These are phyloP conservation scores for Donacobius atricapilla DNA, from an alignment of 2,113 vertebrate genomes.

Conservation along the genomic window DNA sequence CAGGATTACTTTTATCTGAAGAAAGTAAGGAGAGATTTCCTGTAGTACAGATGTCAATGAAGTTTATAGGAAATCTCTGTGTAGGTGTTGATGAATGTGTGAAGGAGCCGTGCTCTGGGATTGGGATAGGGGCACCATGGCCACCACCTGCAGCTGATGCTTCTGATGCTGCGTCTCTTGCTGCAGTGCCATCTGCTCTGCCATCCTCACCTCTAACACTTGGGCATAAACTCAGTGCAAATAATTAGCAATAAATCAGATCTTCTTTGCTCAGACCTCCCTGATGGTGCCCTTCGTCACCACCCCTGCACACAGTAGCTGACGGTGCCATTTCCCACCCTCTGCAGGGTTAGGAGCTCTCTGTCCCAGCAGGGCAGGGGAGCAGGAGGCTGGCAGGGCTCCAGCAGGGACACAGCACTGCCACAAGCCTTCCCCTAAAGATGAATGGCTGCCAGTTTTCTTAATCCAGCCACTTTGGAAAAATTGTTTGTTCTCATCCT, in stretches of 20 bases:
- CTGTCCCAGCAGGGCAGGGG: neutral
- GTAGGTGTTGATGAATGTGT: neutral
- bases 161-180: neutral
- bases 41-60: neutral
- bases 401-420: slow-evolving; percentile 21
- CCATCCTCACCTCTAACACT: neutral
- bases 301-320: neutral
- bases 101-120: rapidly evolving
- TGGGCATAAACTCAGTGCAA: neutral
- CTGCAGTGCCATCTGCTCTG: neutral
- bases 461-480: slow-evolving; percentile 65
- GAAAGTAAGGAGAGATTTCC: neutral
- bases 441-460: slow-evolving; percentile 59
- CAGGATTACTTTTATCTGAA: neutral
- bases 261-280: neutral
- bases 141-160: neutral
- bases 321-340: neutral
- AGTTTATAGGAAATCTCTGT: neutral
- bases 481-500: slow-evolving; percentile 75
- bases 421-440: slow-evolving; percentile 14
- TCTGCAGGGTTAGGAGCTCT: neutral
- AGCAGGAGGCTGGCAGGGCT: neutral
- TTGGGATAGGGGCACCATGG: rapidly evolving
- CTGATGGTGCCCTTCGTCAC: neutral
- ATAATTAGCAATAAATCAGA: neutral